Evolutionary conservation across 2,113 vertebrate species (phyloP), one percentile per base, ranked within the genome.

Genomic region (Poicephalus meyeri): DNA sequence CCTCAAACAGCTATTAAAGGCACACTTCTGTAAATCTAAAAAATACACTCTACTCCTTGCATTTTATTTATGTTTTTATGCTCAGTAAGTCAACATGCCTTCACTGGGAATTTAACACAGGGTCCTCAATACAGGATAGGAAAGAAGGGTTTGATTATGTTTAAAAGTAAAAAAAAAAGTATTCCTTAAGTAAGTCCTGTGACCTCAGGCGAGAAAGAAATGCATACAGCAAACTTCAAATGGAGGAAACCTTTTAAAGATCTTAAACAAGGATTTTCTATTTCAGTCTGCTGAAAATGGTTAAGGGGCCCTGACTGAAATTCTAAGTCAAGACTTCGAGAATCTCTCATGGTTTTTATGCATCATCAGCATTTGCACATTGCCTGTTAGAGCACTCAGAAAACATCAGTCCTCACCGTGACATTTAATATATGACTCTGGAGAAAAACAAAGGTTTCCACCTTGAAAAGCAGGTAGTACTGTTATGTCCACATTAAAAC

Each of bases 1-100:
- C 84, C 73, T 97, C 83, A 91, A 96, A 93, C 91, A 95, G 82
- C 79, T 65, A 52, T 95, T 88, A 93, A 95, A 88, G 88, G 71
- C 70, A 83, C 77, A 89, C 58, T 82, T 78, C 70, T 29, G 68
- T 47, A 74, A 64, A 53, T 49, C 44, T 31, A 7, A 74, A 90
- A 93, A 89, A 83, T 33, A 44, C 60, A 0, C 21, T 92, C 26
- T 56, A 3, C 46, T 76, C 68, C 64, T 80, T 77, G 60, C 7
- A 35, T 81, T 71, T 74, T 44, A 76, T 66, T 79, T 76, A 64
- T 1, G 1, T 2, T 56, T 77, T 88, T 35, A 42, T 64, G 52
- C 39, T 88, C 71, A 41, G 18, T 47, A 60, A 88, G 7, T 84
- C 31, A 78, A 84, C 12, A 35, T 58, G 41, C 33, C 31, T 89